These are phyloP conservation scores for Metaphire vulgaris DNA, from an alignment of 1,140 invertebrate species.

Conservation along the genomic window DNA sequence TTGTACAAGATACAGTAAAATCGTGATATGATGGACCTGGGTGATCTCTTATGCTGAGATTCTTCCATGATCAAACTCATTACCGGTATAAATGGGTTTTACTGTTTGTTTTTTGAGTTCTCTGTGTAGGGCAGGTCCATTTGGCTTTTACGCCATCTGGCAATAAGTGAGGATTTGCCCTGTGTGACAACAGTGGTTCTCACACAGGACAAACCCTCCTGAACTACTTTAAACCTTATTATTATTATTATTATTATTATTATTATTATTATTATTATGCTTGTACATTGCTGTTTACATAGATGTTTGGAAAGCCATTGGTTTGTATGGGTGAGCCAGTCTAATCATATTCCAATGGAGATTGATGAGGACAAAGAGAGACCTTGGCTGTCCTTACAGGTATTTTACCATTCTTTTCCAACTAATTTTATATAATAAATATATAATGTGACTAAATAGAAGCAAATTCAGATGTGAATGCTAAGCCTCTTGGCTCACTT, in stretches of 20 bases:
- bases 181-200: neutral
- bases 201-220: neutral
- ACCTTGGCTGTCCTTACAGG: conserved; percentile 31
- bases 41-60: no score
- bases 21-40: no score
- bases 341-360: conserved; percentile 29
- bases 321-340: conserved; percentile 33
- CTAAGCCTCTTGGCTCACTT: no score
- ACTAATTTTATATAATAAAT: no score
- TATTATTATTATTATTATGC: neutral
- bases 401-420: no score
- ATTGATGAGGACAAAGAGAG: conserved; percentile 29
- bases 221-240: neutral
- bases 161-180: neutral
- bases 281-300: no score
- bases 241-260: neutral
- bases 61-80: no score
- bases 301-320: conserved; percentile 31
- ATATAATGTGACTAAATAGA: no score
- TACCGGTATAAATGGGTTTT: no score
- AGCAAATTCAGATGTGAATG: no score
- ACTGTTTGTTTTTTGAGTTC: no score
- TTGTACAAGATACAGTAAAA: no score
- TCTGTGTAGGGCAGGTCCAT: neutral
- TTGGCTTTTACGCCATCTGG: neutral